Conservation (phyloP, 2,797 vertebrate species). For the Siniperca obscura region DNA sequence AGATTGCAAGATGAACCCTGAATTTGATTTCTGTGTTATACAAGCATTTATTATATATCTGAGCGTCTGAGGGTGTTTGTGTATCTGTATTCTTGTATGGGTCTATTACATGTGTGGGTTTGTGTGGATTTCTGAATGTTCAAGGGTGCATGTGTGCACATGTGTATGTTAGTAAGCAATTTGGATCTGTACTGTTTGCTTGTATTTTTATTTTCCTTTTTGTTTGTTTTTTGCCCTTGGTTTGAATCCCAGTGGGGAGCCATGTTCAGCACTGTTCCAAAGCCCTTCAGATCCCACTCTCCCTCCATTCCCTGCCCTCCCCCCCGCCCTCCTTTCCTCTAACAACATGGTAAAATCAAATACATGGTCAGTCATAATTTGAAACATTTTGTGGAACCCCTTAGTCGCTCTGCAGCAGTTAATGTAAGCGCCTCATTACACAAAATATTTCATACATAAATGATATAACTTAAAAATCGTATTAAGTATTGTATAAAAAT, state of each 20-base stretch:
- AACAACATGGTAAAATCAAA: constrained; percentile 52
- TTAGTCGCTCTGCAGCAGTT: constrained; percentile 51
- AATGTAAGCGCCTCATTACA: constrained; percentile 56
- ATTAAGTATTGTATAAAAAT: constrained; percentile 61
- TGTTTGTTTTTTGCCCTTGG: constrained; percentile 45
- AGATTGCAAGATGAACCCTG: constrained; percentile 72
- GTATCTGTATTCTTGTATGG: constrained; percentile 52
- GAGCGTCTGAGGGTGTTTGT: constrained; percentile 59
- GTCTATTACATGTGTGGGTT: constrained; percentile 47
- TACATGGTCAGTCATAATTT: constrained; percentile 52
- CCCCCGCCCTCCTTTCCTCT: constrained; percentile 20
- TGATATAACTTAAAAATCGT: constrained; percentile 56
- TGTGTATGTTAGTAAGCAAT: constrained; percentile 37
- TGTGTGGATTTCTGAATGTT: constrained; percentile 43
- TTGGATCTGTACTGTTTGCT: constrained; percentile 51
- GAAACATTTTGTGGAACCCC: constrained; percentile 42
- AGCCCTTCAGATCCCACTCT: constrained; percentile 35
- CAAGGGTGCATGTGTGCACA: constrained; percentile 6
- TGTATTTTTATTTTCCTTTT: background rate
- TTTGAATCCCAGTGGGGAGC: constrained; percentile 56
- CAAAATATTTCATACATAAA: constrained; percentile 66
- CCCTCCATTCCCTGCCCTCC: background rate
- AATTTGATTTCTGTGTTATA: constrained; percentile 77
- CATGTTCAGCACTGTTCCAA: constrained; percentile 48
- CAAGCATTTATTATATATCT: constrained; percentile 70